Evolutionary conservation across 2,888 invertebrate species (phyloP), one percentile per base, ranked within the genome.

Genomic region (Drosophila helvetica): DNA sequence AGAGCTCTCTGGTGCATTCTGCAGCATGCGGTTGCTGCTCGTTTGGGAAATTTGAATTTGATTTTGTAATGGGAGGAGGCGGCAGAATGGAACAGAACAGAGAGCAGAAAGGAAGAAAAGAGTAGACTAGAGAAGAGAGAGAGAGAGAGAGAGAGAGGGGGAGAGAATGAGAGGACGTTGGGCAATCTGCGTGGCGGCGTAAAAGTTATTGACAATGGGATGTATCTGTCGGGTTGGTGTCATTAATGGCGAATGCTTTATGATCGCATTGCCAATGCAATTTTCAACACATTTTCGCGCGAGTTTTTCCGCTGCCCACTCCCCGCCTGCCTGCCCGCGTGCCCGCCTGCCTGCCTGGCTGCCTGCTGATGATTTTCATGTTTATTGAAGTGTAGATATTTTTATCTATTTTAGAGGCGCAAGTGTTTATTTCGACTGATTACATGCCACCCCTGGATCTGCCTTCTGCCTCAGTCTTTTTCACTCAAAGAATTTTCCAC

Each of bases 171-270:
- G 18, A 15, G 56, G 33, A 54, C 52, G 67, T 61, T 65, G 72
- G 38, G 88, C 88, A 88, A 88, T 86, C 88, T 84, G 88, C 69
- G 74, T 74, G 75, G 88, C 83, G 90, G 88, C 83, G 90, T 79
- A 86, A 90, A 89, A 88, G 84, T 81, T 90, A 90, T 90, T 89
- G 89, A 89, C 89, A 90, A 89, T 89, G 85, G 90, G 90, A 89
- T 89, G 89, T 90, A 87, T 90, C 90, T 89, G 90, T 89, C 90
- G 89, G 89, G 87, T 78, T 65, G 75, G 86, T 90, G 89, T 89
- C 89, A 90, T 90, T 89, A 89, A 89, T 88, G 83, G 82, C 80
- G 90, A 88, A 90, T 89, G 90, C 88, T 89, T 89, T 89, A 90
- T 89, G 89, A 90, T 89, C 82, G 75, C 86, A 74, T 79, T 86